These are phyloP conservation scores for Mus caroli DNA, from an alignment of 2,797 vertebrate species.

Conservation along the genomic window DNA sequence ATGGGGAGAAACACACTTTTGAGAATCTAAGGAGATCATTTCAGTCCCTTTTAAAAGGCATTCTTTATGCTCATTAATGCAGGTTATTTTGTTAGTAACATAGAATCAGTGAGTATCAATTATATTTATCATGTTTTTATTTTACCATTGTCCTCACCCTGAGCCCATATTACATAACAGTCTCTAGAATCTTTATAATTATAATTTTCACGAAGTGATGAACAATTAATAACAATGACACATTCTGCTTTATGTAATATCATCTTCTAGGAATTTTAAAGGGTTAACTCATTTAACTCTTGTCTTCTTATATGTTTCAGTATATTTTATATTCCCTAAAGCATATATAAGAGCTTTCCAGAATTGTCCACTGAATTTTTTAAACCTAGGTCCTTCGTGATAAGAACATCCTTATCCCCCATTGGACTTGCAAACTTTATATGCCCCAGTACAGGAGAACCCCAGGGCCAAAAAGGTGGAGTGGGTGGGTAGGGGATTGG, in stretches of 20 bases:
- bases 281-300: slow-evolving; percentile 62
- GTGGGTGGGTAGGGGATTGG: no score
- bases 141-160: slow-evolving; percentile 55
- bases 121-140: slow-evolving; percentile 68
- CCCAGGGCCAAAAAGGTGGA: no score
- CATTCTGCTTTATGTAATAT: slow-evolving; percentile 27
- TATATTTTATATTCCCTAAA: slow-evolving; percentile 27
- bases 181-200: slow-evolving; percentile 67
- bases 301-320: slow-evolving; percentile 49
- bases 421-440: no score
- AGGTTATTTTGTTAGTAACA: slow-evolving; percentile 71
- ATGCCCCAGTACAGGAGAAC: no score
- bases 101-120: slow-evolving; percentile 55
- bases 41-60: slow-evolving; percentile 70
- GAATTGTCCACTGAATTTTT: background rate
- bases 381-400: background rate
- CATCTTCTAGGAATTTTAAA: slow-evolving; percentile 54
- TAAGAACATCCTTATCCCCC: slow-evolving; percentile 37
- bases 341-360: background rate
- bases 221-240: slow-evolving; percentile 73
- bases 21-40: slow-evolving; percentile 70
- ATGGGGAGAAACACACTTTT: slow-evolving; percentile 71
- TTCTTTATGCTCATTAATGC: slow-evolving; percentile 69
- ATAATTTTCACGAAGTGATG: slow-evolving; percentile 63
- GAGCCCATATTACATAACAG: slow-evolving; percentile 12